Evolutionary conservation across 2,113 vertebrate genomes (phyloP).

Genomic region (Saimiri boliviensis): DNA sequence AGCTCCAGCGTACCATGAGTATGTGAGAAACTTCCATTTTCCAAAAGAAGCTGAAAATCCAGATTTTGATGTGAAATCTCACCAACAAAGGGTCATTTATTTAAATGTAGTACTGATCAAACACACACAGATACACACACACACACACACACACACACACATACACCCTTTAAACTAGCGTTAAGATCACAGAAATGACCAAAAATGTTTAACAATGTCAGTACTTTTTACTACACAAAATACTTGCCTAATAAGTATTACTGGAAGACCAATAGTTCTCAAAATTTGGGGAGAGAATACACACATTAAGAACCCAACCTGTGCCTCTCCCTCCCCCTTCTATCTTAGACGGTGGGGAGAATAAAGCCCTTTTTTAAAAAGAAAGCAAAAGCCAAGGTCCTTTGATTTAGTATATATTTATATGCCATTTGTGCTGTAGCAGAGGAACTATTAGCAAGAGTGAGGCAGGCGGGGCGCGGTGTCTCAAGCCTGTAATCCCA

Average conservation of each 20-base stretch:
- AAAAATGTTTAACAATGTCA: conserved; percentile 7
- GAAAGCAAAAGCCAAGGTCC: not conserved
- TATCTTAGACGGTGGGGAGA: not conserved
- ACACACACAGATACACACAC: not conserved
- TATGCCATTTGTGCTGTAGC: not conserved
- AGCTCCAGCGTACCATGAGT: not conserved
- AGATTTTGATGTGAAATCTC: not conserved
- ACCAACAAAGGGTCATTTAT: not conserved
- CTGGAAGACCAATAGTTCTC: not conserved
- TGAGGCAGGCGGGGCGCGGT: too few species aligned
- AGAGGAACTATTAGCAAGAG: not conserved
- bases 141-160: not conserved
- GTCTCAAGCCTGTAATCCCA: too few species aligned
- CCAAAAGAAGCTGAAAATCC: not conserved
- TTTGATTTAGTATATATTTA: not conserved
- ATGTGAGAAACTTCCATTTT: not conserved
- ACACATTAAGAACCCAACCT: not conserved
- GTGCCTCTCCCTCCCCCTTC: not conserved
- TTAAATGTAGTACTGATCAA: not conserved
- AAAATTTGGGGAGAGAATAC: not conserved
- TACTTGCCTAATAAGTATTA: not conserved
- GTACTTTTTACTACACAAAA: not conserved
- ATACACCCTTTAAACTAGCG: not conserved
- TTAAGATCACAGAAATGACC: not conserved
- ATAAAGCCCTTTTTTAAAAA: not conserved